Base-by-base conservation (phyloP, 92 coral and sea anemone genomes). In the Porites cylindrica region DNA sequence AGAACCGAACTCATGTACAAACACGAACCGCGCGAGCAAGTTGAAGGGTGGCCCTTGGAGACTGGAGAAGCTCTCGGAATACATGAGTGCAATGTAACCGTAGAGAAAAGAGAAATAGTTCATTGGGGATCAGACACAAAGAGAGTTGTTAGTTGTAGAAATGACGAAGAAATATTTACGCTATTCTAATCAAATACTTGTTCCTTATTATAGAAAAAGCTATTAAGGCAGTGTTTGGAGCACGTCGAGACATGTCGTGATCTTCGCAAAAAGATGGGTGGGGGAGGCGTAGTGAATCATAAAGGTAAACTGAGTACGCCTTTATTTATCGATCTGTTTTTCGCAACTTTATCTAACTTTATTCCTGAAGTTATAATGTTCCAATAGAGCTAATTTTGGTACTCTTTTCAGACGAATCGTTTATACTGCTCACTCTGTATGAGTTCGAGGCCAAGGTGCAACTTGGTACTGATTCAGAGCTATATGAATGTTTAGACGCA, bases 381-480 rank as follows among this genome's bases (percentile, higher is more conserved):
- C 11, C 60, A 54, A 54, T 10, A 54, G 60, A 54, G 17, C 16
- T 10, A 56, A 10, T 56, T 14, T 10, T 14, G 11, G 61, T 56
- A 29, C 66, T 53, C 2, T 56, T 51, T 51, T 18, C 88, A 91
- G 99, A 97, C 86, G 99, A 97, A 68, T 89, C 96, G 8, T 80
- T 90, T 20, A 66, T 97, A 29, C 89, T 92, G 69, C 82, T 97
- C 66, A 88, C 81, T 8, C 79, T 97, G 66, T 97, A 97, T 90
- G 99, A 97, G 86, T 95, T 97, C 66, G 99, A 97, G 81, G 98
- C 99, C 14, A 97, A 95, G 53, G 96, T 94, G 16, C 96, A 97
- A 72, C 88, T 97, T 13, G 95, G 96, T 29, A 38, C 47, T 4
- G 94, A 93, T 62, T 81, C 91, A 21, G 85, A 91, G 75, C 76